Evolutionary conservation across 1,140 invertebrate genomes (phyloP).

Genomic region (Paralvinella palmiformis): DNA sequence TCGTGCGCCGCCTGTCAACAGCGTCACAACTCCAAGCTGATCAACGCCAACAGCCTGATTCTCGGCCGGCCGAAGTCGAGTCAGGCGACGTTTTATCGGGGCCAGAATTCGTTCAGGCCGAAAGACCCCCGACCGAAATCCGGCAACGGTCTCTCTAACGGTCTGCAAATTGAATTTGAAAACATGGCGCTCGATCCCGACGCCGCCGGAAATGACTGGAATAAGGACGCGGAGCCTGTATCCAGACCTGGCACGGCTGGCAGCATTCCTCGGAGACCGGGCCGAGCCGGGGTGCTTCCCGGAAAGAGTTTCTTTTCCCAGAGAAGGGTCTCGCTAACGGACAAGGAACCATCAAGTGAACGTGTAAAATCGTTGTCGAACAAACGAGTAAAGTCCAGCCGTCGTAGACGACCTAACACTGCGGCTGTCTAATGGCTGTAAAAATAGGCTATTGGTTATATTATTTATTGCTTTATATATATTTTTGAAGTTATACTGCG

Average conservation of each 20-base stretch:
- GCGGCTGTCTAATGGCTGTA: too few species aligned
- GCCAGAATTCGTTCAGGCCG: slow-evolving; percentile 19
- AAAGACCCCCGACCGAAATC: slow-evolving; percentile 34
- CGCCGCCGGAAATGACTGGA: slow-evolving; percentile 28
- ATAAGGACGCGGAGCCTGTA: slow-evolving; percentile 22
- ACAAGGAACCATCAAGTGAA: too few species aligned
- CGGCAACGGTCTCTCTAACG: slow-evolving; percentile 28
- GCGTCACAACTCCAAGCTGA: slow-evolving; percentile 31
- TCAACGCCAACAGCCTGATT: slow-evolving; percentile 38
- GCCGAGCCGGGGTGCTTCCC: slow-evolving; percentile 29
- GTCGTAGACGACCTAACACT: too few species aligned
- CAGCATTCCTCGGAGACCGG: slow-evolving; percentile 22
- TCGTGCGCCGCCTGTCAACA: slow-evolving; percentile 32
- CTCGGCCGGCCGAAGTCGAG: slow-evolving; percentile 33
- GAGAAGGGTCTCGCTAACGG: slow-evolving; percentile 32
- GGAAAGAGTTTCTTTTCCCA: slow-evolving; percentile 39
- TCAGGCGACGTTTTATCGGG: neutral
- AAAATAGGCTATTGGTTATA: too few species aligned
- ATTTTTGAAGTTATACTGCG: too few species aligned
- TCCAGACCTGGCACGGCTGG: slow-evolving; percentile 17
- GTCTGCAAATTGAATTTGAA: neutral
- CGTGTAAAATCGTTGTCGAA: too few species aligned
- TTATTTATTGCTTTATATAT: too few species aligned
- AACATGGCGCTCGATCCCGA: slow-evolving; percentile 24
- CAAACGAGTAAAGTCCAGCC: too few species aligned